Evolutionary conservation across 2,888 invertebrate species (phyloP), one percentile per base, ranked within the genome.

Genomic region (Neoaliturus tenellus): DNA sequence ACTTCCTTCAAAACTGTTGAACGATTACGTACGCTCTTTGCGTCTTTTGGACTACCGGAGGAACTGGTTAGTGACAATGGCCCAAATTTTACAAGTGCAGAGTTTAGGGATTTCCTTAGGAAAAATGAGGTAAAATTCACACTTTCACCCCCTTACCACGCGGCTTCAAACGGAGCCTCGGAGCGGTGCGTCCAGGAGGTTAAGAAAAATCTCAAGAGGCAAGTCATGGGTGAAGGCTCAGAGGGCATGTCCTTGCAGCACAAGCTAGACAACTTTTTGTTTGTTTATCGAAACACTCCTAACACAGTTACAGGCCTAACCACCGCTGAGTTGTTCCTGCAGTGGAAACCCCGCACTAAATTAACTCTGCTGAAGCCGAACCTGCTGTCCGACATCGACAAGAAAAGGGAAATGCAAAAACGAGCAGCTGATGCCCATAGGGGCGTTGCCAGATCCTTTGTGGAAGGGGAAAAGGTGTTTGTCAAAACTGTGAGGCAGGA

Each of bases 401-500:
- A 51, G 14, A 51, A 14, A 14, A 51, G 14, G 51, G 51, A 51
- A 23, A 51, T 51, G 51, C 51, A 51, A 14, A 51, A 51, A 8
- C 4, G 5, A 17, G 51, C 51, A 8, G 51, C 51, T 5, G 51
- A 51, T 51, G 17, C 5, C 5, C 51, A 14, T 51, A 6, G 14
- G 51, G 51, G 51, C 17, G 51, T 5, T 20, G 5, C 14, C 6
- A 51, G 51, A 14, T 6, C n/a, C 17, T 51, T 51, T 51, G 23
- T 20, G 4, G 58, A 20, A 58, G 58, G 58, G 20, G 23, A 58
- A 20, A 58, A 31, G 5, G 58, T 58, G 5, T 58, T 58, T 4
- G 58, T 58, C 23, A 58, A 58, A 31, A 58, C 58, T 58, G 25
- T 58, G 23, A 58, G 58, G 31, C 58, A 58, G 14, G 58, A 58